A percentile compares a stretch with the other conserved stretches of the same genome.
Evolutionary conservation across 2,113 vertebrate species (phyloP).

Genomic region (Neodon shergylaensis): DNA sequence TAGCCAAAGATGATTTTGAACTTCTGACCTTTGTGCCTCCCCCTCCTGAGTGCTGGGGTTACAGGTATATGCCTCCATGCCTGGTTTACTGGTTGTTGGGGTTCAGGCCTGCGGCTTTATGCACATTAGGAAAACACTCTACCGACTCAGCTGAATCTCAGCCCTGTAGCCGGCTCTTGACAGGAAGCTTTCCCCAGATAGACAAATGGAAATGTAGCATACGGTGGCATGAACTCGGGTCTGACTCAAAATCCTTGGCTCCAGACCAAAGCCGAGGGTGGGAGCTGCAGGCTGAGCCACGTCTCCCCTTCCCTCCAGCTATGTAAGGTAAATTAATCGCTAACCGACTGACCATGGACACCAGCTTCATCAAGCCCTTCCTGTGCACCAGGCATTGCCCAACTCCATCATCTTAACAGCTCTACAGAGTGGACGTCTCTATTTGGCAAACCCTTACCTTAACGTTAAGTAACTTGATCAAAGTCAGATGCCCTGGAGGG

Average conservation of each 20-base stretch:
- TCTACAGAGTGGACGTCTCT: not conserved
- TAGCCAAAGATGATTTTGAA: not conserved
- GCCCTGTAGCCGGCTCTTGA: not conserved
- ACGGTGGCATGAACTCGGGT: not conserved
- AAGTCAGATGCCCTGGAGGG: not conserved
- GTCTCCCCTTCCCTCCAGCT: not conserved
- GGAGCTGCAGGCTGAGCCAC: not conserved
- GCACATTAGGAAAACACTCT: not conserved
- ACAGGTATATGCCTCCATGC: not conserved
- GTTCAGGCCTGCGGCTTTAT: not conserved
- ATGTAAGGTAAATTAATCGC: not conserved
- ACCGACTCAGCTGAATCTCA: not conserved
- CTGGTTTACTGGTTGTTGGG: not conserved
- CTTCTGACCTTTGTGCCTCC: not conserved
- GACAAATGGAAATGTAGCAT: not conserved
- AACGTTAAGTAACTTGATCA: not conserved
- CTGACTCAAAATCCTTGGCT: not conserved
- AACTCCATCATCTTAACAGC: not conserved
- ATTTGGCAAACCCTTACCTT: not conserved
- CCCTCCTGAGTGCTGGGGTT: not conserved
- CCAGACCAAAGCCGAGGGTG: not conserved
- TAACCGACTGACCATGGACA: not conserved
- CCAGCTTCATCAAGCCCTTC: not conserved
- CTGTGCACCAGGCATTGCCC: not conserved
- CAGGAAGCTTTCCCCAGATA: not conserved